phyloP scores from a whole-genome alignment of 2,888 invertebrate genomes.

The Mimumesa dahlbomi region DNA sequence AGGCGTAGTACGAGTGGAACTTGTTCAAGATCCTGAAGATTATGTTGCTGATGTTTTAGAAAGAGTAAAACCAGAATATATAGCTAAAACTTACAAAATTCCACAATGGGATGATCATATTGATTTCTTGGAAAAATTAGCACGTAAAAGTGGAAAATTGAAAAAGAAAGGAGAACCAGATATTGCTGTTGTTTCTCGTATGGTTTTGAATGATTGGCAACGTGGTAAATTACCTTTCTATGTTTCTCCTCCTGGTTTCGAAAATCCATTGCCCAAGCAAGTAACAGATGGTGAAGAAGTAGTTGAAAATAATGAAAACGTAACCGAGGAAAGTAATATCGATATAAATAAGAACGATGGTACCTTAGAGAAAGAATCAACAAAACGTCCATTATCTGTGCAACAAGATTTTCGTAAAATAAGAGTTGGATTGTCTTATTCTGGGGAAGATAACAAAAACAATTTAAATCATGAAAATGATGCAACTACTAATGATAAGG shows the following conservation, averaged over 20 bases:
- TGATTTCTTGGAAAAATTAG: slow-evolving; percentile 96
- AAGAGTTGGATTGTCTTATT: slow-evolving; percentile 87
- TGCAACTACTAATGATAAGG: slow-evolving; percentile 12
- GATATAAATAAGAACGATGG: slow-evolving; percentile 6
- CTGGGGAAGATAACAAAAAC: slow-evolving; percentile 82
- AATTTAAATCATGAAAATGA: slow-evolving; percentile 31
- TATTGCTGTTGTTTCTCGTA: slow-evolving; percentile 91
- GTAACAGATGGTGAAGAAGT: slow-evolving; percentile 72
- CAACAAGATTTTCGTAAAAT: slow-evolving; percentile 88
- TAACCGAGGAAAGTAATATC: neutral
- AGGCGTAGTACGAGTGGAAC: slow-evolving; percentile 98
- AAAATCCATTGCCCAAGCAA: slow-evolving; percentile 83
- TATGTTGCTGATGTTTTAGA: slow-evolving; percentile 93
- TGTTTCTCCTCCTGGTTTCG: slow-evolving; percentile 92
- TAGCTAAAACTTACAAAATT: slow-evolving; percentile 94
- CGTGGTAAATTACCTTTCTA: slow-evolving; percentile 98
- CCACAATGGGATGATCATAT: slow-evolving; percentile 89
- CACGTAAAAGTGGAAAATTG: slow-evolving; percentile 92
- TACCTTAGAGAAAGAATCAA: slow-evolving; percentile 33
- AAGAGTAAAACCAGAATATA: slow-evolving; percentile 93
- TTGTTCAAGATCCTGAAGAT: slow-evolving; percentile 96
- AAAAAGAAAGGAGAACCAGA: slow-evolving; percentile 99
- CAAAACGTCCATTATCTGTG: slow-evolving; percentile 33
- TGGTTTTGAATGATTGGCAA: slow-evolving; percentile 99
- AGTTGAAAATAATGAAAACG: slow-evolving; percentile 6